phyloP scores from a whole-genome alignment of 2,888 invertebrate genomes.

The Orthosia incerta region DNA sequence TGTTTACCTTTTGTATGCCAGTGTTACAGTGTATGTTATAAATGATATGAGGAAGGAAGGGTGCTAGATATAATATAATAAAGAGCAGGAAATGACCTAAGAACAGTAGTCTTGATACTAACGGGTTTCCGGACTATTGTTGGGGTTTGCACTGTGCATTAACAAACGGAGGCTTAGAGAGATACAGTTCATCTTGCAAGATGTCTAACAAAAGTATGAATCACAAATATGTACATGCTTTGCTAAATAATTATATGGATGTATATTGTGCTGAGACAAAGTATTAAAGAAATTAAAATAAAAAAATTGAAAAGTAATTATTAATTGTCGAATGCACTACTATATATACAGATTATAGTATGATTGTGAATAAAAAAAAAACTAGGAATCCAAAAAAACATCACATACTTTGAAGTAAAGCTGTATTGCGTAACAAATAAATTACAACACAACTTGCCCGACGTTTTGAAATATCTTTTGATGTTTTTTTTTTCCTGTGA shows the following conservation, averaged over 20 bases:
- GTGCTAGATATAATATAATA: constrained; percentile 36
- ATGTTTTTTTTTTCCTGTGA: constrained; percentile 18
- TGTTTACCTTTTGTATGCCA: constrained; percentile 10
- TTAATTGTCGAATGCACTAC: too few species aligned
- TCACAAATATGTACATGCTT: background rate
- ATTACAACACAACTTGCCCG: constrained; percentile 4
- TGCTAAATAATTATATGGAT: background rate
- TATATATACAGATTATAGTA: too few species aligned
- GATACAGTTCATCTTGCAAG: constrained; percentile 1
- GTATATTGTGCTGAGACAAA: background rate
- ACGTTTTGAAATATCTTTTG: constrained; percentile 13
- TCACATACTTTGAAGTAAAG: constrained; percentile 2
- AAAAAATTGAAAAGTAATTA: background rate
- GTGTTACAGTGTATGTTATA: constrained; percentile 23
- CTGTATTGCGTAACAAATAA: constrained; percentile 17
- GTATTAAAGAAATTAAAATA: background rate
- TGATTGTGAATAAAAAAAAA: too few species aligned
- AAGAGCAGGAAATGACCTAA: constrained; percentile 38
- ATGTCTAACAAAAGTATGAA: background rate
- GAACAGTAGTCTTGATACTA: constrained; percentile 41
- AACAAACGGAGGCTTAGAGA: constrained; percentile 12
- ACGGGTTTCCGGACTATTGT: constrained; percentile 55
- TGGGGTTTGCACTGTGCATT: constrained; percentile 17
- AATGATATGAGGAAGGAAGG: constrained; percentile 51
- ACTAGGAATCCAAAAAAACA: background rate